phyloP scores from a whole-genome alignment of 1,140 invertebrate species.

The Drosophila paulistorum region DNA sequence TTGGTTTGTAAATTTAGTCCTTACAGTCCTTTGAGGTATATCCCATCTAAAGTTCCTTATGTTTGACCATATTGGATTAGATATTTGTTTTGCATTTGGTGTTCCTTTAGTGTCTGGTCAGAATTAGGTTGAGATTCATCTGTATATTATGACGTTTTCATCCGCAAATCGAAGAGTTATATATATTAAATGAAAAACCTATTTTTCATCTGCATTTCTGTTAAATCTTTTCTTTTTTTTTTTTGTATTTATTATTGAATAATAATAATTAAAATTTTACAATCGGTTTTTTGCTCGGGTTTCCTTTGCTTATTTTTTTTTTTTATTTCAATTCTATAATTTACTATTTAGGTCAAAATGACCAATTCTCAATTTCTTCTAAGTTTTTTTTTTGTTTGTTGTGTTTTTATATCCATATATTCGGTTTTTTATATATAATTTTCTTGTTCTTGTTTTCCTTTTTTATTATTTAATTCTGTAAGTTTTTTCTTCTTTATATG shows the following conservation, averaged over 20 bases:
- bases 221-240: conserved; percentile 71
- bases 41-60: too few relatives aligned
- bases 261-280: conserved; percentile 82
- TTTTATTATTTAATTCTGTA: conserved; percentile 50
- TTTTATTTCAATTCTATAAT: conserved; percentile 69
- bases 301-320: conserved; percentile 36
- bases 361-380: conserved; percentile 78
- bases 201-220: conserved; percentile 57
- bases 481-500: conserved; percentile 60
- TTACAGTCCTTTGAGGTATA: too few relatives aligned
- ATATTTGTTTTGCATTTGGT: too few relatives aligned
- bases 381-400: conserved; percentile 52
- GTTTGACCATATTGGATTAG: too few relatives aligned
- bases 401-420: conserved; percentile 30
- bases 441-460: conserved; percentile 25
- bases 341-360: conserved; percentile 80
- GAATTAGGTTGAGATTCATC: too few relatives aligned
- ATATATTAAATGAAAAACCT: conserved; percentile 35
- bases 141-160: too few relatives aligned
- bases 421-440: conserved; percentile 36
- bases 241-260: conserved; percentile 81
- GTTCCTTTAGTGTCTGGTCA: too few relatives aligned
- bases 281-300: conserved; percentile 62
- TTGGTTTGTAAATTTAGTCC: too few relatives aligned
- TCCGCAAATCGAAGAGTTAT: not conserved